A percentile compares a stretch with the other conserved stretches of the same genome.
phyloP scores from a whole-genome alignment of 2,888 invertebrate species.

The Aphodius granarius region DNA sequence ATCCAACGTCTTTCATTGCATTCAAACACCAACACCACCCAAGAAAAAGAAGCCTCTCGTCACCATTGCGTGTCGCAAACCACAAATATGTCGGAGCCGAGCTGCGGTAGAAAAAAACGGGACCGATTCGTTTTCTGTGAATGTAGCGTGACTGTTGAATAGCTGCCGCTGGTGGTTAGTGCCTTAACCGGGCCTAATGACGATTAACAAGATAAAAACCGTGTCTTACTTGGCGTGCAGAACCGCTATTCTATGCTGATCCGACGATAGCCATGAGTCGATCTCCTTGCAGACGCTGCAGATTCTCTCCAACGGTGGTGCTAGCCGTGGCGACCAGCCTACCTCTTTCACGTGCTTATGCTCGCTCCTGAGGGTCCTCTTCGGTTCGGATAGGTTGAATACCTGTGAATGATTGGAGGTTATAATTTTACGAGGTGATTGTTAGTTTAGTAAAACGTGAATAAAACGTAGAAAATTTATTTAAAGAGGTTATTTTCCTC shows the following conservation, averaged over 20 bases:
- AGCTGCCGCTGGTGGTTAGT: background rate
- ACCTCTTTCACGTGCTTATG: slow-evolving; percentile 73
- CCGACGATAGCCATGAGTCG: slow-evolving; percentile 86
- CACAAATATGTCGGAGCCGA: background rate
- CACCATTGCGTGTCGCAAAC: background rate
- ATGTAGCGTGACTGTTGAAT: slow-evolving; percentile 4
- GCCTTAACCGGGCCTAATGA: slow-evolving; percentile 1
- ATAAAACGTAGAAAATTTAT: too few relatives aligned
- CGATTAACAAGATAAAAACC: slow-evolving; percentile 1
- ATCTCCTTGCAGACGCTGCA: slow-evolving; percentile 93
- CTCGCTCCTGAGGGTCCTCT: slow-evolving; percentile 65
- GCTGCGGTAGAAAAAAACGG: background rate
- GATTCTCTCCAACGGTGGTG: slow-evolving; percentile 85
- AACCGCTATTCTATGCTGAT: slow-evolving; percentile 83
- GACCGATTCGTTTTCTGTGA: slow-evolving; percentile 7
- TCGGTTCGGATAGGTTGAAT: slow-evolving; percentile 79
- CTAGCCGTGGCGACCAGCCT: slow-evolving; percentile 84
- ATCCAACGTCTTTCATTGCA: background rate
- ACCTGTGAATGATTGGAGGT: slow-evolving; percentile 77
- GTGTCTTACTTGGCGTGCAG: slow-evolving; percentile 76
- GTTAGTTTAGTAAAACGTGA: too few relatives aligned
- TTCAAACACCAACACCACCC: background rate
- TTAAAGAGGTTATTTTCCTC: too few relatives aligned
- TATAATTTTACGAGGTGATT: too few relatives aligned
- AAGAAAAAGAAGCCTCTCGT: background rate